These are phyloP conservation scores for Semaprochilodus insignis DNA, from an alignment of 2,797 vertebrate species.

Conservation along the genomic window DNA sequence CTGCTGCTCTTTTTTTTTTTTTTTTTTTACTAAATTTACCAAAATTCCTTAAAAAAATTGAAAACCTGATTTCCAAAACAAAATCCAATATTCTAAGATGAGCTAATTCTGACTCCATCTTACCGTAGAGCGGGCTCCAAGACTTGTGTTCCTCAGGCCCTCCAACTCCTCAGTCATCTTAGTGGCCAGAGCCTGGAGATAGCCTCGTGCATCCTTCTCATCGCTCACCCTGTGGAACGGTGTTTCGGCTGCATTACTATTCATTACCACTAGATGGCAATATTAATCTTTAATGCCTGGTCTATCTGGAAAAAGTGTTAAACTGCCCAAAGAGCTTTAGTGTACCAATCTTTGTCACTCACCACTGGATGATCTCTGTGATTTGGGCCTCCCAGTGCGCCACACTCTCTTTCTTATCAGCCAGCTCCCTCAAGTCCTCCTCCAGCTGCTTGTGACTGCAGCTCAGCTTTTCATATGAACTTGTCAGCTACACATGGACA, in stretches of 20 bases:
- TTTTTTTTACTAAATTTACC: not conserved
- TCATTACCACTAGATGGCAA: conserved; percentile 25
- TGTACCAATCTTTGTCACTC: conserved; percentile 62
- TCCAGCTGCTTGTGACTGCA: conserved; percentile 89
- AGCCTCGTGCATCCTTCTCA: conserved; percentile 97
- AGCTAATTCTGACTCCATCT: conserved; percentile 49
- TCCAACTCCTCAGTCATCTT: conserved; percentile 99
- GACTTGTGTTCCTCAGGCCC: conserved; percentile 90
- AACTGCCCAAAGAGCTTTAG: not conserved
- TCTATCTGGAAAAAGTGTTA: not conserved
- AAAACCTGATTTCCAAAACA: no score
- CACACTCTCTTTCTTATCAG: conserved; percentile 98
- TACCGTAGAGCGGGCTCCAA: conserved; percentile 93
- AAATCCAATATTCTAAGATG: no score
- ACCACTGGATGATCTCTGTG: conserved; percentile 99
- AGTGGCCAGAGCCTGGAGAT: conserved; percentile 96
- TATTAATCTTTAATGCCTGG: not conserved
- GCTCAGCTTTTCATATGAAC: conserved; percentile 87
- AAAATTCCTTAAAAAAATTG: not conserved
- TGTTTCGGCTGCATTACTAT: not conserved
- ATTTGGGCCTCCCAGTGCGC: conserved; percentile 99
- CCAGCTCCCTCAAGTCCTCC: conserved; percentile 93
- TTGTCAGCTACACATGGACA: conserved; percentile 77
- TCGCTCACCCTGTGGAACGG: conserved; percentile 90
- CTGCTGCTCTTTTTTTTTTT: no score